Evolutionary conservation across 2,888 invertebrate genomes (phyloP), one percentile per base, ranked within the genome.

Genomic region (Patella caerulea): DNA sequence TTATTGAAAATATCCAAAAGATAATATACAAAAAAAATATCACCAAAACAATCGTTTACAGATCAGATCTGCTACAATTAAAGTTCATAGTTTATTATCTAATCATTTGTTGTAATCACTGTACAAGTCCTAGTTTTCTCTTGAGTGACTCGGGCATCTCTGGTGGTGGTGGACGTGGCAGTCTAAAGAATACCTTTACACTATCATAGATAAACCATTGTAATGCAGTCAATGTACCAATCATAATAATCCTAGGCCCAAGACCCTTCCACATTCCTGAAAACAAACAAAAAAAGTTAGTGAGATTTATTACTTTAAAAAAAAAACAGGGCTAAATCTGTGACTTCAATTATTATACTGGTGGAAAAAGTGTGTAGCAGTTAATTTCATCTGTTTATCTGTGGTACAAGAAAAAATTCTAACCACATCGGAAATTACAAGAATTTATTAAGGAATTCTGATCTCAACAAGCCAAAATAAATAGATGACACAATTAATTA

Each of bases 81-180:
- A 14, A 65, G 19, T 65, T 24, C 19, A 19, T 65, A 65, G 19
- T 24, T 65, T 19, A 65, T 65, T 65, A 24, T 65, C 65, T 24
- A 45, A 45, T 45, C 1, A 45, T 45, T 45, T 45, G 59, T 53
- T 11, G n/a, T 75, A n/a, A 71, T 75, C 69, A 75, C 54, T 75
- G 55, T 34, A 52, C 29, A 24, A 83, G 19, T 34, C 87, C 87
- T 45, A 90, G 83, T 81, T 89, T 90, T 73, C 79, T 81, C 79
- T 90, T 90, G 72, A 91, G 87, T 71, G 88, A 88, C 91, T 96
- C 97, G 19, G 98, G 98, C 97, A 98, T 98, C 93, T 96, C 95
- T 88, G 98, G 96, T 89, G 98, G 98, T 91, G 98, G 98, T 81
- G 98, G 98, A 87, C 98, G 95, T 79, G 98, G 98, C 94, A 98